These are phyloP conservation scores for Drosophila formosana DNA, from an alignment of 2,888 invertebrate species.

Conservation along the genomic window DNA sequence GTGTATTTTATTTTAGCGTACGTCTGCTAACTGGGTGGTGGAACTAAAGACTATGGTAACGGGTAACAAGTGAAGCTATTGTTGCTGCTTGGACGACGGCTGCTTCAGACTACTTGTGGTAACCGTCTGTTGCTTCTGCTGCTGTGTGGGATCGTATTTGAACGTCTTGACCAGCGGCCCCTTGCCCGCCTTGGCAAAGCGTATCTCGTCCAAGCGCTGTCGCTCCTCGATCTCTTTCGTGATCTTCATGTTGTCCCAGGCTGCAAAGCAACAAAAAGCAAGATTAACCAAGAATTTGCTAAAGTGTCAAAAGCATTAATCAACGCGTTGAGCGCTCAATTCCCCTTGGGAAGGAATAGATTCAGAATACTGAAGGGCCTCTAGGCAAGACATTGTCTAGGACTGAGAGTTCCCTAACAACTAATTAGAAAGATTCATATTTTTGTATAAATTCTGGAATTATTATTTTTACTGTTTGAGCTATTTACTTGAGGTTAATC, in stretches of 20 bases:
- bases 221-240: slow-evolving; percentile 92
- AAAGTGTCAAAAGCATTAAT: no score
- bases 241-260: slow-evolving; percentile 93
- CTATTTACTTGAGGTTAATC: no score
- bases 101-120: slow-evolving; percentile 27
- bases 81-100: slow-evolving; percentile 41
- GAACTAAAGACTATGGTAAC: slow-evolving; percentile 62
- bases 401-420: no score
- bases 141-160: slow-evolving; percentile 92
- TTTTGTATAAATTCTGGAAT: no score
- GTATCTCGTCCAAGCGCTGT: slow-evolving; percentile 90
- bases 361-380: no score
- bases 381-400: no score
- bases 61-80: slow-evolving; percentile 49
- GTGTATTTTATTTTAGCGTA: slow-evolving; percentile 61
- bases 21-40: slow-evolving; percentile 32
- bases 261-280: slow-evolving; percentile 84
- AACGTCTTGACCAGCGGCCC: slow-evolving; percentile 95
- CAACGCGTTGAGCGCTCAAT: no score
- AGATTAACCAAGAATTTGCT: neutral
- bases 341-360: no score
- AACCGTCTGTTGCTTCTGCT: slow-evolving; percentile 35
- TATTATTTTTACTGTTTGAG: no score
- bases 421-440: no score
- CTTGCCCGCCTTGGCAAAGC: slow-evolving; percentile 93